Conservation (phyloP, 2,888 invertebrate genomes). For the Andrena bucephala region DNA sequence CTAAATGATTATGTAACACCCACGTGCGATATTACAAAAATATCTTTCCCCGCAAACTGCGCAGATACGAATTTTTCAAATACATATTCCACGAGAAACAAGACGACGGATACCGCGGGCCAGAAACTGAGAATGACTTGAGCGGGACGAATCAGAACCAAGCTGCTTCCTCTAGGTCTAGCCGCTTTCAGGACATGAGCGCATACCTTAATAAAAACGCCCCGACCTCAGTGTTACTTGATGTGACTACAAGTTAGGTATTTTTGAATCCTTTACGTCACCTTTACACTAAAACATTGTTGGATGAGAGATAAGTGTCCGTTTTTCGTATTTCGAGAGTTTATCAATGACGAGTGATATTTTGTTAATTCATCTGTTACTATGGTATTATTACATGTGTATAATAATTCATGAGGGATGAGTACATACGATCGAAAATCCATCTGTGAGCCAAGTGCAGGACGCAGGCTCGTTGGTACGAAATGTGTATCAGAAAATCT, state of each 20-base stretch:
- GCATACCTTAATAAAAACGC: slow-evolving; percentile 75
- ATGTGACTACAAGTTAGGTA: slow-evolving; percentile 81
- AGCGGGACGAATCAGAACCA: slow-evolving; percentile 63
- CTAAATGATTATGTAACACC: too few relatives aligned
- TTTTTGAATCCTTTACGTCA: slow-evolving; percentile 54
- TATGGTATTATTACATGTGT: slow-evolving; percentile 71
- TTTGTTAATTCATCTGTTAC: slow-evolving; percentile 78
- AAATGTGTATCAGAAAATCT: slow-evolving; percentile 43
- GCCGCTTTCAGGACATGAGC: slow-evolving; percentile 80
- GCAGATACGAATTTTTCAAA: slow-evolving; percentile 83
- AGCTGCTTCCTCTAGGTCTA: slow-evolving; percentile 65
- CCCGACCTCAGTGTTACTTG: slow-evolving; percentile 79
- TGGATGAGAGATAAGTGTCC: slow-evolving; percentile 48
- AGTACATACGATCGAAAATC: slow-evolving; percentile 47
- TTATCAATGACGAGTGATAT: slow-evolving; percentile 79
- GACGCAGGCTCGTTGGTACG: slow-evolving; percentile 73
- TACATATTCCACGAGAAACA: slow-evolving; percentile 76
- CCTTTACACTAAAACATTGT: slow-evolving; percentile 46
- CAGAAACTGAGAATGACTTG: slow-evolving; percentile 63
- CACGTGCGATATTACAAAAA: background rate
- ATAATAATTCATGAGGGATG: slow-evolving; percentile 55
- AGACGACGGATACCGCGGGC: slow-evolving; percentile 66
- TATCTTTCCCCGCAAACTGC: background rate
- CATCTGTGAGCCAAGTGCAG: slow-evolving; percentile 77
- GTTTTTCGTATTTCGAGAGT: slow-evolving; percentile 80